A percentile compares a stretch with the other conserved stretches of the same genome.
Evolutionary conservation across 2,113 vertebrate genomes (phyloP).

Genomic region (Cebus imitator): DNA sequence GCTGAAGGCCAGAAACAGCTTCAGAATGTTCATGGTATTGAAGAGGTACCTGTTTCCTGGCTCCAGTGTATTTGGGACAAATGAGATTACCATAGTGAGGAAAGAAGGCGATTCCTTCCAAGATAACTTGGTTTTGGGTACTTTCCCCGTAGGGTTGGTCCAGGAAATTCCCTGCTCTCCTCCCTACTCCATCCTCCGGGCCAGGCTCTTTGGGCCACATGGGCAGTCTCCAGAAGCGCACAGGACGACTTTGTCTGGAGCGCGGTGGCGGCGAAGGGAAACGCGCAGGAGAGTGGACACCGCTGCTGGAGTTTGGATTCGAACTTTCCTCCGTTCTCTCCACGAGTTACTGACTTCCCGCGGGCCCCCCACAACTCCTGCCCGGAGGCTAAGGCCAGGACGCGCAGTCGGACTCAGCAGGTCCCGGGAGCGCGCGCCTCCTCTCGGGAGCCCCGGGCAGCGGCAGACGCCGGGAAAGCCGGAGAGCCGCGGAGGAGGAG

Average conservation of each 20-base stretch:
- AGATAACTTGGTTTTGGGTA: no score
- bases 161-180: not conserved
- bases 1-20: not conserved
- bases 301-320: not conserved
- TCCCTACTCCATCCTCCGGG: accelerated
- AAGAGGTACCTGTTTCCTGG: not conserved
- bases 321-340: slow-evolving; percentile 25
- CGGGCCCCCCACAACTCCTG: not conserved
- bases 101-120: not conserved
- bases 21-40: not conserved
- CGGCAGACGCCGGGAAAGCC: not conserved
- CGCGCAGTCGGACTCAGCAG: no score
- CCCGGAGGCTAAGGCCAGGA: accelerated
- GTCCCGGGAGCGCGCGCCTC: not conserved
- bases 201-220: accelerated
- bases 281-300: not conserved
- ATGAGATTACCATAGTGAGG: not conserved
- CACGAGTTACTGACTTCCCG: accelerated
- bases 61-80: not conserved
- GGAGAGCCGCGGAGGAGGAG: not conserved
- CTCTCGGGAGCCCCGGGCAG: not conserved
- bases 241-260: slow-evolving; percentile 33
- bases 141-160: not conserved
- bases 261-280: accelerated
- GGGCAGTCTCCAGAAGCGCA: not conserved